Evolutionary conservation across 2,888 invertebrate genomes (phyloP), one percentile per base, ranked within the genome.

Genomic region (Pandemis heparana): DNA sequence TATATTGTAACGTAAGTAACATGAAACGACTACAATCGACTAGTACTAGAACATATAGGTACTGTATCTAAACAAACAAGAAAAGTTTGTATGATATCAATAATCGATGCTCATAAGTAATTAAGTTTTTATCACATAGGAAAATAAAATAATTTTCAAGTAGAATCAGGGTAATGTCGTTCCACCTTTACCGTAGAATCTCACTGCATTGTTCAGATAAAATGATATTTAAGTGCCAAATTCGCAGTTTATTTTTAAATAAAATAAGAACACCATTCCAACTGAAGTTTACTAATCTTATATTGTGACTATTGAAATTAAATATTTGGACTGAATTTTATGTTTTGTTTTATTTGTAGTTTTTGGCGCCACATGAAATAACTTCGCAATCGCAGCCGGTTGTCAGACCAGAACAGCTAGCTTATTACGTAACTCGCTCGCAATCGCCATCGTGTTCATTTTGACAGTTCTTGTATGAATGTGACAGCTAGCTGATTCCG

Each of bases 301-400:
- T 85, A 85, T 85, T 87, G 85, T 87, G 86, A 89, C 83, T 87
- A 85, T 83, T 87, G 82, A 86, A 85, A 88, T 85, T 76, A 89
- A 92, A 89, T 88, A 89, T 92, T 92, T 93, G 89, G 93, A 93
- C 94, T 93, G 92, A 93, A 87, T 86, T 84, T 83, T 81, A 82
- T 61, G 67, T 63, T 75, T 80, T 83, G 80, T 82, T 80, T 82
- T 75, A 79, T 80, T 79, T 69, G 39, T 59, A 14, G 6, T 9
- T 16, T 23, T 53, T 65, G 12, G 8, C 7, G 16, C 16, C 16
- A 32, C 23, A 32, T 32, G 23, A 32, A 4, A 32, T 32, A 32
- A 32, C 23, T 32, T 32, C 23, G 23, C 23, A 32, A 4, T 32
- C 23, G 4, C 23, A 32, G 23, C 23, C 23, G 23, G 23, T 32